Evolutionary conservation across 1,140 invertebrate species (phyloP), one percentile per base, ranked within the genome.

Genomic region (Monomorium pharaonis): DNA sequence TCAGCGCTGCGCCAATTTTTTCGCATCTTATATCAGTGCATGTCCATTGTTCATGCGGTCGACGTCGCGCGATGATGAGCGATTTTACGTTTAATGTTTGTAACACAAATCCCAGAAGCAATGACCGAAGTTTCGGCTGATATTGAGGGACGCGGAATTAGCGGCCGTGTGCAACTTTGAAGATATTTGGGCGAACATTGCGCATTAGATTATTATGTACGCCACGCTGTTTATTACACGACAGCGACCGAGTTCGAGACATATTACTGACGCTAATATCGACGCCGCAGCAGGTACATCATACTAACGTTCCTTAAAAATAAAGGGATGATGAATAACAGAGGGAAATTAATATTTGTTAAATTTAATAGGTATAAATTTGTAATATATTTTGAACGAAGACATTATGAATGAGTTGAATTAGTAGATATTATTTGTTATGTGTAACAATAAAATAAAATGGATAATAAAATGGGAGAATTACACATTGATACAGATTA

Each of bases 121-220:
- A 81, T 81, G 65, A 18, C 51, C 37, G 6, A 81, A 81, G 33
- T 72, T 81, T 70, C 10, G 49, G 16, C 33, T 72, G 51, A 81
- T 81, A 72, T 81, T 58, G 51, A 37, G 27, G 56, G 24, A 77
- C 24, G 16, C 56, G 44, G 49, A 81, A 81, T 56, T 81, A 47
- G 47, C 7, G 44, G 24, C 24, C 18, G 27, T 27, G 37, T 63
- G 58, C 78, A 81, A 81, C 65, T 81, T 81, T 7, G 18, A 54
- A 33, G 33, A 33, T 70, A 70, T 70, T 56, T 70, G 60, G 37
- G 44, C 30, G 27, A 65, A 65, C 27, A 16, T 78, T 44, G 30
- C 7, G 10, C 30, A 69, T 67, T 69, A 56, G 33, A 56, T 56
- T 81, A 69, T 81, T 27, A 69, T 80, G 33, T 65, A 67, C 0